These are phyloP conservation scores for Drosophila sproati DNA, from an alignment of 1,140 invertebrate species.

Conservation along the genomic window DNA sequence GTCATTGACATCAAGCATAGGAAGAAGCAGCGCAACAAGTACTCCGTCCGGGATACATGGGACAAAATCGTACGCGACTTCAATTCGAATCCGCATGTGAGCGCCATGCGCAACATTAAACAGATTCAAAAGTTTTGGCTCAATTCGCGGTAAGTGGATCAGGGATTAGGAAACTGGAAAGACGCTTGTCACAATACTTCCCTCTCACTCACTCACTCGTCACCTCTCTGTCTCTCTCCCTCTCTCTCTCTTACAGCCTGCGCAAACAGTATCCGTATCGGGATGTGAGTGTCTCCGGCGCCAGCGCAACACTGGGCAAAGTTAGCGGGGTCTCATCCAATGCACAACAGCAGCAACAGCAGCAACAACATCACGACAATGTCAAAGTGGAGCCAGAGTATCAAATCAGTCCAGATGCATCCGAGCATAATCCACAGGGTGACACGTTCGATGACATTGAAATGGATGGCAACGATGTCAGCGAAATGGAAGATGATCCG, in stretches of 20 bases:
- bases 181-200: no score
- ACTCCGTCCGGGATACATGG: slow-evolving; percentile 81
- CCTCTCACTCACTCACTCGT: no score
- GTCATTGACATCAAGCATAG: slow-evolving; percentile 83
- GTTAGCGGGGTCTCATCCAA: slow-evolving; percentile 24
- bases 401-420: slow-evolving; percentile 71
- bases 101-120: slow-evolving; percentile 76
- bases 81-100: slow-evolving; percentile 75
- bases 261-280: slow-evolving; percentile 82
- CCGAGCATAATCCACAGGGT: slow-evolving; percentile 71
- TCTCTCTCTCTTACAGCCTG: slow-evolving; percentile 45
- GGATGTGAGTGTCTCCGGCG: slow-evolving; percentile 45
- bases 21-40: slow-evolving; percentile 80
- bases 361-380: slow-evolving; percentile 52
- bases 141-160: slow-evolving; percentile 72
- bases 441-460: slow-evolving; percentile 81
- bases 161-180: no score
- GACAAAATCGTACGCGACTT: slow-evolving; percentile 81
- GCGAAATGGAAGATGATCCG: slow-evolving; percentile 75
- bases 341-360: slow-evolving; percentile 52
- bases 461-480: slow-evolving; percentile 73
- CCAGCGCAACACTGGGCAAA: slow-evolving; percentile 43
- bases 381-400: slow-evolving; percentile 80
- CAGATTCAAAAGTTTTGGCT: slow-evolving; percentile 84
- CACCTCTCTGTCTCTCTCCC: no score